phyloP scores from a whole-genome alignment of 2,888 invertebrate species.

The Vanessa cardui region DNA sequence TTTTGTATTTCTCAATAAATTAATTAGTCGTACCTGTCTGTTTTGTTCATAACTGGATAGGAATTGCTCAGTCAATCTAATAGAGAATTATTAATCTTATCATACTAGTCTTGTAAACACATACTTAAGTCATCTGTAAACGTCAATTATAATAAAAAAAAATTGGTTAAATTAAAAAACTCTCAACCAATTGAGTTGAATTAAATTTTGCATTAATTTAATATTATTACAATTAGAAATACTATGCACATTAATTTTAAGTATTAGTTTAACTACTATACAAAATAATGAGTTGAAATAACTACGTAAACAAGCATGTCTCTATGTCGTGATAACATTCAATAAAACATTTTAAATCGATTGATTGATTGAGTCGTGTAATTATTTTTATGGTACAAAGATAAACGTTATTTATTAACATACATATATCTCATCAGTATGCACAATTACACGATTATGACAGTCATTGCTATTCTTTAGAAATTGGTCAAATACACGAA shows the following conservation, averaged over 20 bases:
- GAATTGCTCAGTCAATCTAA: no score
- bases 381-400: conserved; percentile 12
- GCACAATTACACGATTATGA: conserved; percentile 25
- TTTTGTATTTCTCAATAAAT: no score
- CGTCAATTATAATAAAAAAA: no score
- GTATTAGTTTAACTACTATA: neutral
- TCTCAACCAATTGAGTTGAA: no score
- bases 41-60: no score
- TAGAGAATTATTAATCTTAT: no score
- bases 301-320: neutral
- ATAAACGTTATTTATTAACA: conserved; percentile 18
- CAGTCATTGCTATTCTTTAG: conserved; percentile 17
- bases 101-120: no score
- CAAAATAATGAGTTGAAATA: neutral
- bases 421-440: conserved; percentile 20
- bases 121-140: no score
- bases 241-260: neutral
- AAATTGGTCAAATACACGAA: conserved; percentile 26
- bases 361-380: conserved; percentile 4
- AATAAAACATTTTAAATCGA: neutral
- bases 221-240: no score
- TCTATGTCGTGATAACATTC: conserved; percentile 2
- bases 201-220: no score
- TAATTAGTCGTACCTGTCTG: no score
- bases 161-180: no score